Evolutionary conservation across 2,113 vertebrate genomes (phyloP).

Genomic region (Epinephelus lanceolatus): DNA sequence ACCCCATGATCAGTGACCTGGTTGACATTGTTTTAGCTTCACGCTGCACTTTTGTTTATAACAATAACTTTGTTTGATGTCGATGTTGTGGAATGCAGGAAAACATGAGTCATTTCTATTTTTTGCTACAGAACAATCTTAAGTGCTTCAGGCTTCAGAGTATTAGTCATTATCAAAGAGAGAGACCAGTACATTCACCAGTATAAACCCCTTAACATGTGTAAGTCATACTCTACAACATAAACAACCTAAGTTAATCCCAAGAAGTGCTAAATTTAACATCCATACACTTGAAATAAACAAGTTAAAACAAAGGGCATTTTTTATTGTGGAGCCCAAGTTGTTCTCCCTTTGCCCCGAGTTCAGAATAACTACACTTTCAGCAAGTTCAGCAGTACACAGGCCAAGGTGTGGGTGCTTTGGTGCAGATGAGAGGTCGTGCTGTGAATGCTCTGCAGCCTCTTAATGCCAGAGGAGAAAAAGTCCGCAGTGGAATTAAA

Average conservation of each 20-base stretch:
- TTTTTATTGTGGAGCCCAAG: not conserved
- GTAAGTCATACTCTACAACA: not conserved
- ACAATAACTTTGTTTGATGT: not conserved
- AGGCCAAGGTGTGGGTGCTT: slow-evolving; percentile 8
- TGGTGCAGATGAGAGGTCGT: not conserved
- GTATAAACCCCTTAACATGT: not conserved
- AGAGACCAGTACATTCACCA: not conserved
- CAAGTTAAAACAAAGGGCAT: not conserved
- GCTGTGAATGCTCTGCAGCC: not conserved
- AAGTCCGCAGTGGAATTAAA: not conserved
- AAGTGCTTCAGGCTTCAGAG: not conserved
- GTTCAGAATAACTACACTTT: slow-evolving; percentile 2
- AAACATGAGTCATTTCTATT: not conserved
- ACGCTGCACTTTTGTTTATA: not conserved
- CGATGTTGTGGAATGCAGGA: not conserved
- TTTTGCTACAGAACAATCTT: not conserved
- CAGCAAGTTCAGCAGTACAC: not conserved
- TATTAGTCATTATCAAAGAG: not conserved
- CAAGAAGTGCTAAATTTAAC: not conserved
- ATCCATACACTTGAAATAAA: not conserved
- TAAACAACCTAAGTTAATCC: not conserved
- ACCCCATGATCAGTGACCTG: slow-evolving; percentile 9
- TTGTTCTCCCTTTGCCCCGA: not conserved
- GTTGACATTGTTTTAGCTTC: not conserved
- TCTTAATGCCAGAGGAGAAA: slow-evolving; percentile 17